Evolutionary conservation across 2,888 invertebrate genomes (phyloP).

Genomic region (Drosophila melanocephala): DNA sequence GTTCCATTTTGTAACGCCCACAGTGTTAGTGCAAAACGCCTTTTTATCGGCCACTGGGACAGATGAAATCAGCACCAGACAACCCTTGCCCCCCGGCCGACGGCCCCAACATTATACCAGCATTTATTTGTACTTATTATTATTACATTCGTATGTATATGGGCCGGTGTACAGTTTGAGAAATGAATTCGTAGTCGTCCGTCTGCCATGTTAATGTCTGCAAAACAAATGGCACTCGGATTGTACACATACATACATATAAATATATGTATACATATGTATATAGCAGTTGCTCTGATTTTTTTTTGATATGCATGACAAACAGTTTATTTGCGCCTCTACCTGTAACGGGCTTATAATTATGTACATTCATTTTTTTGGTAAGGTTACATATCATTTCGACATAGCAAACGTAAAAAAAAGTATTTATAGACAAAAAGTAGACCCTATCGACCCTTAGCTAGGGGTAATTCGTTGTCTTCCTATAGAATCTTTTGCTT

Average conservation of each 20-base stretch:
- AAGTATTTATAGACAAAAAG: background rate
- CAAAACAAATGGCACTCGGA: slow-evolving; percentile 36
- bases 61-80: slow-evolving; percentile 22
- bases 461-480: background rate
- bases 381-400: background rate
- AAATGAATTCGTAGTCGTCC: slow-evolving; percentile 38
- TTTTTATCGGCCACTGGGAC: slow-evolving; percentile 64
- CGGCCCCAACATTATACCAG: slow-evolving; percentile 37
- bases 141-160: slow-evolving; percentile 34
- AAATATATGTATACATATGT: background rate
- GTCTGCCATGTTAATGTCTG: slow-evolving; percentile 39
- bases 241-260: slow-evolving; percentile 21
- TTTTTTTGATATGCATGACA: slow-evolving; percentile 68
- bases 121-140: slow-evolving; percentile 42
- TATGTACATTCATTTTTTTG: background rate
- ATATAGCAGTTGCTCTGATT: slow-evolving; percentile 58
- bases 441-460: background rate
- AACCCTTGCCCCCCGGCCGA: slow-evolving; percentile 5
- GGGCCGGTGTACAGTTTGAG: slow-evolving; percentile 42
- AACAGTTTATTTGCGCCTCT: slow-evolving; percentile 47
- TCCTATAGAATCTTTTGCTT: background rate
- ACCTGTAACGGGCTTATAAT: slow-evolving; percentile 14
- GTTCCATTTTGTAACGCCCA: slow-evolving; percentile 69
- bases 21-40: slow-evolving; percentile 54
- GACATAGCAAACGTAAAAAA: too few species aligned